Evolutionary conservation across 2,113 vertebrate species (phyloP).

Genomic region (Cephalopterus ornatus): DNA sequence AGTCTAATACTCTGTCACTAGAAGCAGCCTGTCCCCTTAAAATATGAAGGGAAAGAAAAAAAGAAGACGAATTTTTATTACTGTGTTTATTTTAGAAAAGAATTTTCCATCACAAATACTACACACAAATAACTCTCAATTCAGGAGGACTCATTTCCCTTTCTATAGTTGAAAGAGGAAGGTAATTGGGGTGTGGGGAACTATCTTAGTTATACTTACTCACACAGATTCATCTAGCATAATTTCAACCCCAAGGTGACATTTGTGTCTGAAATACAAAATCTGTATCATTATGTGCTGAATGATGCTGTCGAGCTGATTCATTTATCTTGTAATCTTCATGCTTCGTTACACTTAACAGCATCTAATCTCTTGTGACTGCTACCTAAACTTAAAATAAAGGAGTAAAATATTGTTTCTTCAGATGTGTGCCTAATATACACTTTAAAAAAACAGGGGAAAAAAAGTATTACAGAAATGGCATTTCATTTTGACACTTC

Average conservation of each 20-base stretch:
- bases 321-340: neutral
- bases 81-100: neutral
- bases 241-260: neutral
- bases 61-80: neutral
- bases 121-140: neutral
- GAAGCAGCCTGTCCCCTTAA: neutral
- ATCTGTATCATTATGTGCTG: neutral
- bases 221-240: neutral
- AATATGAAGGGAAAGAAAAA: neutral
- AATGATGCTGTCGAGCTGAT: neutral
- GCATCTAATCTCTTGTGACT: neutral
- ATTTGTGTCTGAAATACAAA: neutral
- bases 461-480: neutral
- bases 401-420: neutral
- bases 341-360: neutral
- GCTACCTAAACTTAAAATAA: neutral
- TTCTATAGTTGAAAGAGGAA: neutral
- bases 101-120: neutral
- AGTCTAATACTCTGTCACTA: neutral
- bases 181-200: neutral
- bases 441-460: neutral
- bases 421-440: neutral
- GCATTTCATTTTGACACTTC: neutral
- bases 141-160: neutral
- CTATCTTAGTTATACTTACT: neutral